These are phyloP conservation scores for Pyralis farinalis DNA, from an alignment of 2,888 invertebrate species.

Conservation along the genomic window DNA sequence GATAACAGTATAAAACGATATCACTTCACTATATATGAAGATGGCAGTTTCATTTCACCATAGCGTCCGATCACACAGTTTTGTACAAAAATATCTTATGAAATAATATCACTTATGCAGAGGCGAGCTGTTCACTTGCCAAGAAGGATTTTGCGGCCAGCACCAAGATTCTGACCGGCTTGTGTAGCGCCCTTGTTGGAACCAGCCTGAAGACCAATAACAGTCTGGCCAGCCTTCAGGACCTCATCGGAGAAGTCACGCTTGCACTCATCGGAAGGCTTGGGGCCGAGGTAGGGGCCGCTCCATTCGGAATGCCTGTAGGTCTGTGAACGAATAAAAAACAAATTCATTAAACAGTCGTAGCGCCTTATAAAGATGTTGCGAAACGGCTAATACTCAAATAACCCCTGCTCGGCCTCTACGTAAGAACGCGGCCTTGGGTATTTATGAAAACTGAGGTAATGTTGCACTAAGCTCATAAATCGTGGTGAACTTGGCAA, in stretches of 20 bases:
- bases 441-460: constrained; percentile 75
- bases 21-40: constrained; percentile 50
- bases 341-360: neutral
- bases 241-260: constrained; percentile 97
- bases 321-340: constrained; percentile 77
- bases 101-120: constrained; percentile 67
- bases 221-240: constrained; percentile 91
- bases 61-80: constrained; percentile 63
- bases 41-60: constrained; percentile 59
- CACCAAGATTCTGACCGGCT: constrained; percentile 94
- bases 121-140: constrained; percentile 86
- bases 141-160: constrained; percentile 93
- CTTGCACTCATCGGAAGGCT: constrained; percentile 96
- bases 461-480: constrained; percentile 70
- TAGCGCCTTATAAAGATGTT: neutral
- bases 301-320: constrained; percentile 92
- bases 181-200: constrained; percentile 98
- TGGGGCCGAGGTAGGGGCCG: constrained; percentile 96
- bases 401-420: constrained; percentile 45
- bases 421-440: constrained; percentile 48
- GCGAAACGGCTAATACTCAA: constrained; percentile 12
- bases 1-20: constrained; percentile 32
- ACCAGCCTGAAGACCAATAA: constrained; percentile 97
- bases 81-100: constrained; percentile 70
- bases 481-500: constrained; percentile 64